Base-by-base conservation (phyloP, 2,113 vertebrate species). In the Anser cygnoides region DNA sequence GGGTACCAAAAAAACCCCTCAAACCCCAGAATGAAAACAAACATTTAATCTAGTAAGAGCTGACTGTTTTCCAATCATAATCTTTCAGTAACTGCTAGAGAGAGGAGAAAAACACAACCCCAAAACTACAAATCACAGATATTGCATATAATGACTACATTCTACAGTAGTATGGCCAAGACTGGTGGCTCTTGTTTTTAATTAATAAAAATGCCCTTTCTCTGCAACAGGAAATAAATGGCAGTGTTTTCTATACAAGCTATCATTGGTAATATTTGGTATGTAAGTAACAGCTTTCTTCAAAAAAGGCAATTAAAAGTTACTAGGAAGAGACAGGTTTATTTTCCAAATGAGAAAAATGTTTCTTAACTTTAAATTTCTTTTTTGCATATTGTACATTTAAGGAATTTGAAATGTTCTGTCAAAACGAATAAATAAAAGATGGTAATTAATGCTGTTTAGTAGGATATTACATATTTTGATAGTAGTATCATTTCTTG, bases 11-110 rank as follows among this genome's bases (percentile, higher is more conserved):
- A 44, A 63, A 37, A 41, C 3, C 1, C 49, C 28, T 65, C 63
- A 44, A 87, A 94, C 67, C 39, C 1, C 35, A 91, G 61, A 94
- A 89, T 46, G 39, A 89, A 95, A 91, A 8, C 61, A 87, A 84
- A 78, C 54, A 57, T 33, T 86, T 50, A 80, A 82, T 66, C 72
- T 83, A 95, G 72, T 90, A 96, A 86, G 90, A 83, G 43, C 75
- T 95, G 63, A 54, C 94, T 92, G 72, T 90, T 97, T 97, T 96
- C 81, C 55, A 88, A 52, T 19, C 57, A 77, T 46, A 89, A 89
- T 65, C 23, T 95, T 86, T 95, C 89, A 82, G 82, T 73, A 92
- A 71, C 37, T 92, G 25, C 41, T 92, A 93, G 82, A 90, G 66
- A 72, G 26, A 75, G 59, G 28, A 90, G 55, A 71, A 95, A 81